Evolutionary conservation across 2,888 invertebrate genomes (phyloP), one percentile per base, ranked within the genome.

Genomic region (Halocaridina rubra): DNA sequence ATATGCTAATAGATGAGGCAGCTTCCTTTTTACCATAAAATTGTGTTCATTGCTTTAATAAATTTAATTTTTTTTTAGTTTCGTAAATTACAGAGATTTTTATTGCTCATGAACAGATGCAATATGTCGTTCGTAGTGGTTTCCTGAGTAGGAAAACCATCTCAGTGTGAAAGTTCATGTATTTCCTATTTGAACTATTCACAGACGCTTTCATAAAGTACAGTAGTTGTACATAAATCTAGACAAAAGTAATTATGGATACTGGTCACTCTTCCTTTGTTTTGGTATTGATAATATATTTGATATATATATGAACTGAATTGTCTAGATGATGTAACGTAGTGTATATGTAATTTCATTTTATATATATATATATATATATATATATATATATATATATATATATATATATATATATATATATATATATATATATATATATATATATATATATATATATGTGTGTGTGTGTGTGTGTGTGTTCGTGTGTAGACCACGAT

Each of bases 381-480:
- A 61, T 33, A 81, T 61, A 29, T 75, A 74, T 61, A 19, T 75
- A 30, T 61, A 61, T 57, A 59, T 57, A 72, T 72, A 74, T 29
- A 30, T 76, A 64, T 74, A 24, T 74, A 75, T 81, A 22, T 80
- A 57, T 69, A 39, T 80, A 22, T 33, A 80, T 53, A 39, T 80
- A 53, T 75, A 19, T 75, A 75, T 57, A 24, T 46, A 53, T 57
- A 10, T 53, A 75, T 53, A 19, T 57, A 19, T 75, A 22, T 75
- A 24, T 46, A 13, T 46, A 4, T 57, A 13, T 75, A 13, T 24
- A 29, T 46, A 4, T 46, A 19, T 75, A 13, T 46, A 16, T 57
- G 13, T 64, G 32, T 61, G 7, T 64, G 32, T 61, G 2, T 64
- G 8, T 33, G 4, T 78, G 61, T 77, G 8, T 30, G 8, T 32